Conservation (phyloP, 2,797 vertebrate species). For the Danio albolineatus region DNA sequence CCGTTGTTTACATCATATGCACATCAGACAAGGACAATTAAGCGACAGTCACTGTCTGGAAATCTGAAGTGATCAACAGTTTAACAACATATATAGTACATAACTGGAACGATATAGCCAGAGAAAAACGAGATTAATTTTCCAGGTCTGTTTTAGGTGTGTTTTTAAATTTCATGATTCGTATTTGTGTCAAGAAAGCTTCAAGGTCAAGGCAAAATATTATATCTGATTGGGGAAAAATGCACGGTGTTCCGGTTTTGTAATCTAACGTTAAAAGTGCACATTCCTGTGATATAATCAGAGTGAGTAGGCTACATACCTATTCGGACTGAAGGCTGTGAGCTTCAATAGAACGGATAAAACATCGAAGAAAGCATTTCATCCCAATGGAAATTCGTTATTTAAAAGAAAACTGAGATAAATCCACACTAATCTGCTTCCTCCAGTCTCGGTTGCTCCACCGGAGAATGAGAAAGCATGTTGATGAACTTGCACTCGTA, state of each 20-base stretch:
- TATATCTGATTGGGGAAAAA: neutral
- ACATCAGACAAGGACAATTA: neutral
- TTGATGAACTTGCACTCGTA: conserved; percentile 25
- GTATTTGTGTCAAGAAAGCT: conserved; percentile 16
- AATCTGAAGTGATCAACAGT: conserved; percentile 35
- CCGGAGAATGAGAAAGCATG: conserved; percentile 13
- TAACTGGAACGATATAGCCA: neutral
- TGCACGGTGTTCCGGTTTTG: neutral
- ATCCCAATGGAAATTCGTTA: conserved; percentile 24
- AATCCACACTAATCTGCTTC: conserved; percentile 5
- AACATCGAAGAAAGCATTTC: conserved; percentile 8
- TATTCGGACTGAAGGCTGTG: neutral
- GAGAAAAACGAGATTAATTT: neutral
- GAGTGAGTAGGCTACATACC: conserved; percentile 37
- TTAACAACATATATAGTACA: neutral
- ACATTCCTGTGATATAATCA: neutral
- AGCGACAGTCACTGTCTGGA: conserved; percentile 13
- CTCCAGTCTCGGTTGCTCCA: conserved; percentile 4
- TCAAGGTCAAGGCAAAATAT: conserved; percentile 51
- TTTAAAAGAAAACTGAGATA: neutral
- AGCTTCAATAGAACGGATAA: neutral
- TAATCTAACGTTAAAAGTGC: neutral
- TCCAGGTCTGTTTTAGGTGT: neutral
- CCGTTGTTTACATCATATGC: neutral
- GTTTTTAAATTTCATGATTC: neutral